Conservation (phyloP, 2,888 invertebrate genomes). For the Nephrocerus scutellatus region DNA sequence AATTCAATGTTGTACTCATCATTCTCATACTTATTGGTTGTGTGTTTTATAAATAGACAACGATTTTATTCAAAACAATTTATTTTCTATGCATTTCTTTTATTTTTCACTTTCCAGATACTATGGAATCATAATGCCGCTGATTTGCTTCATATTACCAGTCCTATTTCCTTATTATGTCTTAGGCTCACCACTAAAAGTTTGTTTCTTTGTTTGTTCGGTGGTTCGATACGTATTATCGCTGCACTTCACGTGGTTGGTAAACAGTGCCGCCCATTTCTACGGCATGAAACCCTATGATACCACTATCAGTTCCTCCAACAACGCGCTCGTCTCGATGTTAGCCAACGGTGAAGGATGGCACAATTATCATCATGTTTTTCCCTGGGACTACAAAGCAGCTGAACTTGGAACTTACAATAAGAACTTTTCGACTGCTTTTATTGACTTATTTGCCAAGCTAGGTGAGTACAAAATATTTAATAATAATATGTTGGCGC, state of each 20-base stretch:
- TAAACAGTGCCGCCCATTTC: conserved; percentile 89
- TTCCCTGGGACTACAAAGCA: conserved; percentile 77
- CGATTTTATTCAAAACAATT: too few species aligned
- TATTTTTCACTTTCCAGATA: conserved; percentile 31
- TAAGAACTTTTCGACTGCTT: conserved; percentile 57
- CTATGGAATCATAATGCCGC: conserved; percentile 68
- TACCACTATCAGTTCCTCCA: conserved; percentile 62
- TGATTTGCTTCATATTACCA: conserved; percentile 75
- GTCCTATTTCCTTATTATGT: conserved; percentile 66
- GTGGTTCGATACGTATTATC: conserved; percentile 70
- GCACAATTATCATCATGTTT: conserved; percentile 86
- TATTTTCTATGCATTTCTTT: too few species aligned
- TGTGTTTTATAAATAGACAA: too few species aligned
- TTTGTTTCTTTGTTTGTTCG: conserved; percentile 69
- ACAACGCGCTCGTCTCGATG: conserved; percentile 60
- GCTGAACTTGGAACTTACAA: conserved; percentile 63
- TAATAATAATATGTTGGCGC: too few species aligned
- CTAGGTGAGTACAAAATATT: conserved; percentile 51
- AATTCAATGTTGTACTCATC: too few species aligned
- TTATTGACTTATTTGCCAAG: conserved; percentile 62
- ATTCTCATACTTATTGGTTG: too few species aligned
- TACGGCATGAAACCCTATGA: conserved; percentile 90
- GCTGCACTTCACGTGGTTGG: conserved; percentile 84
- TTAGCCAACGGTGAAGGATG: conserved; percentile 72
- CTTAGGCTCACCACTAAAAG: conserved; percentile 68